Conservation (phyloP, 2,113 vertebrate species). For the Anoura caudifer region DNA sequence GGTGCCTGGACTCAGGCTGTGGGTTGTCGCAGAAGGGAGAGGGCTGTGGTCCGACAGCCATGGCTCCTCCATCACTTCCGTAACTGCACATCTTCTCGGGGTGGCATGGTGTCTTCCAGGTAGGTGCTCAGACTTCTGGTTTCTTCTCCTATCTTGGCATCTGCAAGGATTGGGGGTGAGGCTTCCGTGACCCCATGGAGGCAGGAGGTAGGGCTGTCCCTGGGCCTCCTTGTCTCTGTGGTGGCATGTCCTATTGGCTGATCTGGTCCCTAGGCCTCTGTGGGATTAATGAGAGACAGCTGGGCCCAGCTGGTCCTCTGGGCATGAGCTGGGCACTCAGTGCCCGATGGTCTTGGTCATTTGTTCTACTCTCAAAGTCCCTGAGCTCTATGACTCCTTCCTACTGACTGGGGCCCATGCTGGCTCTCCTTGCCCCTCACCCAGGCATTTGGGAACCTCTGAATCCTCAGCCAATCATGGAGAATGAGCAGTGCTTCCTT, state of each 20-base stretch:
- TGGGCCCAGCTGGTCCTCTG: neutral
- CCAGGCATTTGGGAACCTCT: neutral
- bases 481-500: neutral
- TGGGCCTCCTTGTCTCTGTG: neutral
- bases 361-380: neutral
- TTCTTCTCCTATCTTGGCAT: too few species aligned
- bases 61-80: neutral
- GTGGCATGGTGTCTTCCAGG: neutral
- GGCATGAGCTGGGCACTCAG: rapidly evolving
- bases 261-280: neutral
- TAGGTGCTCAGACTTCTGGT: too few species aligned
- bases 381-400: neutral
- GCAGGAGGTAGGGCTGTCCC: neutral
- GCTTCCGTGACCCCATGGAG: neutral
- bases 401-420: neutral
- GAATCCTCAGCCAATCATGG: neutral
- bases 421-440: rapidly evolving
- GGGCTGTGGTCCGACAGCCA: rapidly evolving
- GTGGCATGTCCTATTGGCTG: neutral
- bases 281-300: neutral
- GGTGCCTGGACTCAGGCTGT: rapidly evolving
- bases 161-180: neutral
- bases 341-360: neutral
- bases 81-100: rapidly evolving
- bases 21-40: neutral